phyloP scores from a whole-genome alignment of 2,797 vertebrate species.

The Chanos chanos region DNA sequence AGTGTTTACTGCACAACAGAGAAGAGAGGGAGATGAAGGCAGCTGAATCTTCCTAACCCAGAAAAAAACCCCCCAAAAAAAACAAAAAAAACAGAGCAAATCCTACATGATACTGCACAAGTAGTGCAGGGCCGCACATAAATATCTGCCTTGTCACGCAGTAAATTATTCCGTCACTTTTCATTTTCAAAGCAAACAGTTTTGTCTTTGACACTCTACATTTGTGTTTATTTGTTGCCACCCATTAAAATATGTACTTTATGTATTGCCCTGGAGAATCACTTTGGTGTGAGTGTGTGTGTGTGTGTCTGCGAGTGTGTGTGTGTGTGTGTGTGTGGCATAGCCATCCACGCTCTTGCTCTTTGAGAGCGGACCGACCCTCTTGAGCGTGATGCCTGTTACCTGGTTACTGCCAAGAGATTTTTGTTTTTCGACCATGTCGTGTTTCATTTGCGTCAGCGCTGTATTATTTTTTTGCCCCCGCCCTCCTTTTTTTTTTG shows the following conservation, averaged over 20 bases:
- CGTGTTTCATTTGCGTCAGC: constrained; percentile 71
- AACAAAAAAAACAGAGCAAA: not conserved
- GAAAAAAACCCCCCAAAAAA: constrained; percentile 3
- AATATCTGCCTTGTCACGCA: no score
- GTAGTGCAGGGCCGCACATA: no score
- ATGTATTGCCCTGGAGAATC: not conserved
- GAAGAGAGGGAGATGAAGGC: constrained; percentile 33
- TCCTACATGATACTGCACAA: no score
- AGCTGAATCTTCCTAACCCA: constrained; percentile 24
- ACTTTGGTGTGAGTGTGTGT: not conserved
- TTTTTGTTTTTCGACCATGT: constrained; percentile 63
- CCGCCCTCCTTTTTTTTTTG: constrained; percentile 28
- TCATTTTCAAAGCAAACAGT: no score
- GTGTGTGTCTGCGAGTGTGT: not conserved
- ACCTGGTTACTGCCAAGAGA: constrained; percentile 68
- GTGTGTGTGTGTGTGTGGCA: constrained; percentile 8
- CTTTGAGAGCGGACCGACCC: constrained; percentile 52
- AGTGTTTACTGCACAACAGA: constrained; percentile 46
- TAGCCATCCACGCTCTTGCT: constrained; percentile 43
- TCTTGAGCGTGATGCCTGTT: constrained; percentile 60
- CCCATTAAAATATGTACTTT: no score
- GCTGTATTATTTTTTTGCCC: constrained; percentile 26
- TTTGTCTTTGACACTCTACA: no score
- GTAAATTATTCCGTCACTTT: constrained; percentile 6
- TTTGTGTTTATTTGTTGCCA: constrained; percentile 1